Evolutionary conservation across 1,140 invertebrate genomes (phyloP).

Genomic region (Cherax destructor): DNA sequence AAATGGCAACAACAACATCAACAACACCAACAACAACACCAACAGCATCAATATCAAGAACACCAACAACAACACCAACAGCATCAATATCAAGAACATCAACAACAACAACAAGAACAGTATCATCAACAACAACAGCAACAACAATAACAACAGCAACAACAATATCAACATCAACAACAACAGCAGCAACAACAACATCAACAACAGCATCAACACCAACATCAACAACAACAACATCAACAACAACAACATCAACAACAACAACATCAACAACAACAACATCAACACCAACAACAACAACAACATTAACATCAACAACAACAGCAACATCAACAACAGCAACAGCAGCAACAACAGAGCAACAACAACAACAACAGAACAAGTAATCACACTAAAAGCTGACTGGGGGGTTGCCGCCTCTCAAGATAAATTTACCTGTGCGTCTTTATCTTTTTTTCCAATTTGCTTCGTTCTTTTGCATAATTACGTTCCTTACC

Average conservation of each 20-base stretch:
- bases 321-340: neutral
- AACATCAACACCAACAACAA: neutral
- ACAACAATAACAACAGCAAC: no score
- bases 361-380: neutral
- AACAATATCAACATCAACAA: no score
- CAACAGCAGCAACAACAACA: no score
- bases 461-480: neutral
- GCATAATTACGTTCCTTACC: neutral
- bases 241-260: neutral
- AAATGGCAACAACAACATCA: neutral
- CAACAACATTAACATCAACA: neutral
- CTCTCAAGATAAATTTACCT: conserved; percentile 2
- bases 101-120: no score
- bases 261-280: neutral
- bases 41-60: neutral
- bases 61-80: no score
- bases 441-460: neutral
- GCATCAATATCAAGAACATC: no score
- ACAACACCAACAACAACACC: neutral
- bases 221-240: neutral
- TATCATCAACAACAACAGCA: no score
- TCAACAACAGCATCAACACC: no score
- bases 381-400: conserved; percentile 6
- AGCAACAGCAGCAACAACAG: neutral
- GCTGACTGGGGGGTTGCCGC: neutral